Base-by-base conservation (phyloP, 2,888 invertebrate species). In the Amorpha juglandis region DNA sequence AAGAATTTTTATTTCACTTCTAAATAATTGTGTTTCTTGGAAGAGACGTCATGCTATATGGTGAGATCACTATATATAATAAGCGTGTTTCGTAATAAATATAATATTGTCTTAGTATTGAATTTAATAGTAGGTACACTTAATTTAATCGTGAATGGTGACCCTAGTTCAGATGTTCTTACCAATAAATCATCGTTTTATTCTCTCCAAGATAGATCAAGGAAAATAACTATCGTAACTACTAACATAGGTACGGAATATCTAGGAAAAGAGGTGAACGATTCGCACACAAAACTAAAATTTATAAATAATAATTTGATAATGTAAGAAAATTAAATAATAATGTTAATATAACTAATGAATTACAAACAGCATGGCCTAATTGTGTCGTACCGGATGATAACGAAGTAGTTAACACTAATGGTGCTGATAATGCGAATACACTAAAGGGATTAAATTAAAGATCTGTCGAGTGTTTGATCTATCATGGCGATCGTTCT, bases 311-410 rank as follows among this genome's bases (percentile, higher is more conserved):
- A 58, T 16, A 38, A 38, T 19, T 42, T 58, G 58, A 42, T 58
- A 58, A 42, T 58, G 19, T 58, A 58, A 19, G 58, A 58, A 65
- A 58, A 65, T 48, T 58, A 65, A 65, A 65, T 48, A 58, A 58
- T 58, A 65, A 50, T 47, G 47, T 64, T 48, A 65, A 65, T 71
- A 74, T 72, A 74, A 71, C 74, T 77, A 76, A 76, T 73, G 72
- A 71, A 73, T 72, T 75, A 74, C 76, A 75, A 77, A 77, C 76
- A 74, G 74, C 76, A 70, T 69, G 75, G 70, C 71, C 75, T 77
- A 78, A 79, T 78, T 78, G 75, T 72, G 69, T 73, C 66, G 74
- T 69, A 65, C 64, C 48, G 35, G 53, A 69, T 58, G 78, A 76
- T 77, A 79, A 79, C 71, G 69, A 67, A 71, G 73, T 71, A 77